Conservation (phyloP, 35 echinoderm and acorn worm species). For the Eucidaris tribuloides region DNA sequence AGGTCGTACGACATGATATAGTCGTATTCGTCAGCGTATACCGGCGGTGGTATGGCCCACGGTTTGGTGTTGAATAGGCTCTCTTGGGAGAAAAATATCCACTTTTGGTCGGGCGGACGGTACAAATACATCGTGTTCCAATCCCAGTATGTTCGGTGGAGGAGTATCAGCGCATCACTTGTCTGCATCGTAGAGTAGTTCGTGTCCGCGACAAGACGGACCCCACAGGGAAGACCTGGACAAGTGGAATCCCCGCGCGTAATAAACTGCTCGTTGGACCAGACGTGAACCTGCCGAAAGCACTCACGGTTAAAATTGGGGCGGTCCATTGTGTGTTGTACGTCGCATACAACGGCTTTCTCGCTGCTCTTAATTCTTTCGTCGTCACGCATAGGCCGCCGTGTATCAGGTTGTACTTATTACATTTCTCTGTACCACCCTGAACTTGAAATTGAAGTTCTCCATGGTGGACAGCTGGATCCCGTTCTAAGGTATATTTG, state of each 20-base stretch:
- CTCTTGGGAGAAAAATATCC: conserved; percentile 5
- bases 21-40: no score
- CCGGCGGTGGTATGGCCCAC: neutral
- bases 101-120: neutral
- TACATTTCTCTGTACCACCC: no score
- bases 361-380: no score
- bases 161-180: neutral
- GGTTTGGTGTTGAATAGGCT: neutral
- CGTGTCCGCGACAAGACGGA: neutral
- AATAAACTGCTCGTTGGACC: neutral
- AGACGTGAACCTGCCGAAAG: conserved; percentile 8
- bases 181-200: neutral
- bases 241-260: neutral
- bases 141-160: neutral
- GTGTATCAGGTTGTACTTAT: no score
- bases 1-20: no score
- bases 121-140: neutral
- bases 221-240: conserved; percentile 1
- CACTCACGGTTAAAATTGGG: no score
- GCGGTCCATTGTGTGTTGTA: no score
- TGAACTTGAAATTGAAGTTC: no score
- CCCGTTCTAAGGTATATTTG: no score
- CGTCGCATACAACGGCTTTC: no score
- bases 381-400: no score
- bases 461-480: no score